Evolutionary conservation across 1,140 invertebrate genomes (phyloP), one percentile per base, ranked within the genome.

Genomic region (Gryllus bimaculatus): DNA sequence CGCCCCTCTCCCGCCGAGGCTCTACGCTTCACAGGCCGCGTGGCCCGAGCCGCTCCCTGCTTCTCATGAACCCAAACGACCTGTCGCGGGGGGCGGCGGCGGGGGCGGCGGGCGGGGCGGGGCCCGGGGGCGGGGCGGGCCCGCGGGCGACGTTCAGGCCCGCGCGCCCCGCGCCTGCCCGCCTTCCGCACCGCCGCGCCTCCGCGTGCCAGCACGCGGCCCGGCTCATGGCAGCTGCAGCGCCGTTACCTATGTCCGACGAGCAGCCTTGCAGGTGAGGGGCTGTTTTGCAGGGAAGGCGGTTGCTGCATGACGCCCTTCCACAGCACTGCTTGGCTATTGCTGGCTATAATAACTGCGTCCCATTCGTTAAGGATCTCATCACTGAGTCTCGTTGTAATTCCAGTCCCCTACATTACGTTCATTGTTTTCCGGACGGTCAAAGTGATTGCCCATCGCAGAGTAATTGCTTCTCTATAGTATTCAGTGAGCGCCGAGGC

Each of bases 201-300:
- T 84, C 12, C 83, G 84, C 73, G 81, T 81, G n/a, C n/a, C n/a
- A n/a, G n/a, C 78, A 82, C 82, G n/a, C 83, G 84, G 80, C 81
- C 83, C 88, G 79, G 80, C 85, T 83, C 79, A 88, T 48, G n/a
- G 84, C 86, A 81, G 47, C 82, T 85, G 47, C 87, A 88, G 21
- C 82, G 90, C 47, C 90, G 91, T 77, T 88, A 91, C 76, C n/a
- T n/a, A n/a, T n/a, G n/a, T 91, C 90, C 6, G 91, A 91, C 80
- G 91, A 92, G 82, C n/a, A 91, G 90, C 82, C 81, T n/a, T 91
- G 12, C 89, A 88, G 8, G 54, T 66, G 7, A 66, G 0, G 54
- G 26, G 26, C 26, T n/a, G n/a, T n/a, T n/a, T n/a, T n/a, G n/a
- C n/a, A n/a, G n/a, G n/a, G 86, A 89, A 47, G 89, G 81, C 78